These are phyloP conservation scores for Morone chrysops DNA, from an alignment of 2,113 vertebrate species.

Conservation along the genomic window DNA sequence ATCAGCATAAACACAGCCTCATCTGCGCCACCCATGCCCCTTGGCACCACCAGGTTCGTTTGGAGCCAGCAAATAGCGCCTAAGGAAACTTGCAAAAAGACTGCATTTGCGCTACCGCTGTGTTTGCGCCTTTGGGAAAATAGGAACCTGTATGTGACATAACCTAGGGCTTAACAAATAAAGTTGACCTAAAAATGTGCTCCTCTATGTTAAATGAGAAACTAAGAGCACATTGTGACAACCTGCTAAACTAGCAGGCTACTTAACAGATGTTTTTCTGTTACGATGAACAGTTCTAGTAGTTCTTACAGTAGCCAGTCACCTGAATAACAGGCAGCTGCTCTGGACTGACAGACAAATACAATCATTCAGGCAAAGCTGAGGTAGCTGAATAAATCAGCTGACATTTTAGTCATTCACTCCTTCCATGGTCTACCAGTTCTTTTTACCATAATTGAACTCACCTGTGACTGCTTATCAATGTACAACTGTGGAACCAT, in stretches of 20 bases:
- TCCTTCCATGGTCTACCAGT: not conserved
- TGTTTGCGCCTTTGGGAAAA: not conserved
- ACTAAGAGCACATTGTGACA: not conserved
- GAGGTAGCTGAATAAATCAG: slow-evolving; percentile 2
- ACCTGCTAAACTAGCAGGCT: not conserved
- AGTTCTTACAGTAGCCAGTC: not conserved
- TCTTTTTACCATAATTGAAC: slow-evolving; percentile 15
- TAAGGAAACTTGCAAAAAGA: not conserved
- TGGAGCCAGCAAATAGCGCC: not conserved
- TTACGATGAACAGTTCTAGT: slow-evolving; percentile 7
- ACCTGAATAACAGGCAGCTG: slow-evolving; percentile 1
- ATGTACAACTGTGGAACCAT: slow-evolving; percentile 2
- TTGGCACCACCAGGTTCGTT: not conserved
- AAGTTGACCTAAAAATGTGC: not conserved
- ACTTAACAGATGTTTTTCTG: slow-evolving; percentile 5
- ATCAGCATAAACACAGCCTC: not conserved
- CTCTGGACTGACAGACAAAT: not conserved
- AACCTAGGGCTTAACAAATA: not conserved
- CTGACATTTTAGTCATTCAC: slow-evolving; percentile 11
- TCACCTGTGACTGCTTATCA: not conserved
- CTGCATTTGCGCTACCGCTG: not conserved
- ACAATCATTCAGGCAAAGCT: not conserved
- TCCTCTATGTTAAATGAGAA: not conserved
- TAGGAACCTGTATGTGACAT: not conserved
- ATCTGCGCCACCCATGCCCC: not conserved